Conservation (phyloP, 2,888 invertebrate species). For the Aphodius granarius region DNA sequence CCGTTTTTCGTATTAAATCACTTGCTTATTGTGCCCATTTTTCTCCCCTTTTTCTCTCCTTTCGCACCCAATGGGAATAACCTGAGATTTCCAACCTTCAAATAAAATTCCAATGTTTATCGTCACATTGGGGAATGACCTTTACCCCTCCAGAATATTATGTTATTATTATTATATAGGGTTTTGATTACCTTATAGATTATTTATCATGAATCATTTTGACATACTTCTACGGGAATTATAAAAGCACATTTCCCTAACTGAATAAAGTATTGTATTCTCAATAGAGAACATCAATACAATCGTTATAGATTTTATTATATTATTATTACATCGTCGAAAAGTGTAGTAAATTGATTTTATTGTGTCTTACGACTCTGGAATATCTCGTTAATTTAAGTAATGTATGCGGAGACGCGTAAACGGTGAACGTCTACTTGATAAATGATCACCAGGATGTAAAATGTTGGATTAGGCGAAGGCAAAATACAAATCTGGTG, state of each 20-base stretch:
- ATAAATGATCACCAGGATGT: background rate
- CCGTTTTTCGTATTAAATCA: background rate
- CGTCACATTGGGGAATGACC: background rate
- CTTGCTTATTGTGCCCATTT: background rate
- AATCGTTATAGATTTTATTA: too few species aligned
- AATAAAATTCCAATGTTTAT: background rate
- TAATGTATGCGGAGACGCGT: background rate
- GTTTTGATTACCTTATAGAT: background rate
- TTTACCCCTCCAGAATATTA: background rate
- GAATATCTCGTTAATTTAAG: background rate
- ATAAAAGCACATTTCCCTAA: too few species aligned
- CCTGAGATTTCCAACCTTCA: background rate
- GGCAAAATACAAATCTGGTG: background rate
- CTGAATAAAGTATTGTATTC: too few species aligned
- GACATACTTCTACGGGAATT: background rate
- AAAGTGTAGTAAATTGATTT: background rate
- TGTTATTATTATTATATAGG: background rate
- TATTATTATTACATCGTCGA: background rate
- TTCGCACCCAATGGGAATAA: background rate
- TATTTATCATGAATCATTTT: background rate
- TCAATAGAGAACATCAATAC: too few species aligned
- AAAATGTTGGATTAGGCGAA: background rate
- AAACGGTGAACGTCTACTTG: background rate
- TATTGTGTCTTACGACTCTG: background rate
- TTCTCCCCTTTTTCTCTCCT: background rate